phyloP scores from a whole-genome alignment of 2,888 invertebrate genomes.

The Andrena bicolor region DNA sequence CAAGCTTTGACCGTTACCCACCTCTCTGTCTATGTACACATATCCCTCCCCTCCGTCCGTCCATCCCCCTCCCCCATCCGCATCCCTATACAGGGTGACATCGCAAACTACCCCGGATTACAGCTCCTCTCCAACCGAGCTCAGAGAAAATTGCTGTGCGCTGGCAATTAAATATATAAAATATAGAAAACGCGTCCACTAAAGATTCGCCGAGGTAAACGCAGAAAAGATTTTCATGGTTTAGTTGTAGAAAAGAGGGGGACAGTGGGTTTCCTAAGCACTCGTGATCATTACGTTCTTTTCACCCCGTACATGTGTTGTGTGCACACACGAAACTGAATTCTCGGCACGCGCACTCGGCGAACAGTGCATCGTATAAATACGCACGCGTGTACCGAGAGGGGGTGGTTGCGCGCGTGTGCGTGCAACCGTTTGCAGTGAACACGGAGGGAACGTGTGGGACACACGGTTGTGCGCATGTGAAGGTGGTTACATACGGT shows the following conservation, averaged over 20 bases:
- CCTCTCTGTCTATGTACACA: conserved; percentile 10
- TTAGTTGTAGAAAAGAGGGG: too few species aligned
- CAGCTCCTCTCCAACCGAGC: background rate
- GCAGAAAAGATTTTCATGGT: too few species aligned
- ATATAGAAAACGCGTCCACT: too few species aligned
- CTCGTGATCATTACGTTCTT: background rate
- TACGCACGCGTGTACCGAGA: conserved; percentile 3
- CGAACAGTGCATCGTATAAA: conserved; percentile 37
- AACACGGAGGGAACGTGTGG: conserved; percentile 36
- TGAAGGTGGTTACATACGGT: conserved; percentile 46
- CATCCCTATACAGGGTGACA: background rate
- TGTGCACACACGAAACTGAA: conserved; percentile 40
- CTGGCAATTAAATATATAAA: too few species aligned
- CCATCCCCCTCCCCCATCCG: background rate
- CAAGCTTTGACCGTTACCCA: conserved; percentile 56
- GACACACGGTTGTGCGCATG: conserved; percentile 10
- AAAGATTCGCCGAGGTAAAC: too few species aligned
- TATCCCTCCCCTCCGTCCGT: background rate
- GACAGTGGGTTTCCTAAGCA: background rate
- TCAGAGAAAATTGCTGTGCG: too few species aligned
- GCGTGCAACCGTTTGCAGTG: conserved; percentile 8
- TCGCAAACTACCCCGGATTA: too few species aligned
- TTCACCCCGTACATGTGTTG: conserved; percentile 4
- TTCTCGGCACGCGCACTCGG: conserved; percentile 49
- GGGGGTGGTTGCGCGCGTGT: background rate